Evolutionary conservation across 2,113 vertebrate species (phyloP).

Genomic region (Hippopotamus amphibius): DNA sequence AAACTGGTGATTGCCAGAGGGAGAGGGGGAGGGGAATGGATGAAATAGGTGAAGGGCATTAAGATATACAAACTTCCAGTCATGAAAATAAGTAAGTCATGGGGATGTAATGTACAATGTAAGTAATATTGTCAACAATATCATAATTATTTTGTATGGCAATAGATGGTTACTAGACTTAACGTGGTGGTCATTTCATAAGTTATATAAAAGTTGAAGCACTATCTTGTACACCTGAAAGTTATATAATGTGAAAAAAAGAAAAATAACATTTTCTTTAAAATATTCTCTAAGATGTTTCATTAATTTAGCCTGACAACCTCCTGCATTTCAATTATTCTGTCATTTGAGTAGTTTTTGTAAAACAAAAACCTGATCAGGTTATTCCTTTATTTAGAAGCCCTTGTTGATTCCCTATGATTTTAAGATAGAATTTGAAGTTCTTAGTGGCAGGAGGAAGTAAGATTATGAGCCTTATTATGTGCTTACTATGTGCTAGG

Average conservation of each 20-base stretch:
- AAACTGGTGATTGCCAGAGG: background rate
- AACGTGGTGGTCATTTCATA: background rate
- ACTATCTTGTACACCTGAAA: background rate
- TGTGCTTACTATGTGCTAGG: background rate
- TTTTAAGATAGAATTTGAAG: constrained; percentile 40
- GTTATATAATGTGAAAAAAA: background rate
- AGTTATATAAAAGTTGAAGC: background rate
- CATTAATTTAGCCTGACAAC: constrained; percentile 36
- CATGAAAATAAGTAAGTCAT: background rate
- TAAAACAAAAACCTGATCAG: constrained; percentile 24
- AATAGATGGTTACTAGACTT: background rate
- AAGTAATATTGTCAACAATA: background rate
- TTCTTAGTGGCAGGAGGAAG: background rate
- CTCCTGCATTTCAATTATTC: background rate
- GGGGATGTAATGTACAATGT: background rate
- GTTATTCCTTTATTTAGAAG: background rate
- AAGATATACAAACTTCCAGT: background rate
- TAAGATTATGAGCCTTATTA: background rate
- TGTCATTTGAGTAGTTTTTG: background rate
- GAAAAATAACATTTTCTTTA: background rate
- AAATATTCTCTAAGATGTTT: constrained; percentile 9
- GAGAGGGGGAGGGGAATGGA: background rate
- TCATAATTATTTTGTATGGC: background rate
- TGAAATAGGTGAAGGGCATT: background rate
- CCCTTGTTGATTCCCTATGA: background rate